Evolutionary conservation across 2,888 invertebrate species (phyloP), one percentile per base, ranked within the genome.

Genomic region (Camptogramma bilineatum): DNA sequence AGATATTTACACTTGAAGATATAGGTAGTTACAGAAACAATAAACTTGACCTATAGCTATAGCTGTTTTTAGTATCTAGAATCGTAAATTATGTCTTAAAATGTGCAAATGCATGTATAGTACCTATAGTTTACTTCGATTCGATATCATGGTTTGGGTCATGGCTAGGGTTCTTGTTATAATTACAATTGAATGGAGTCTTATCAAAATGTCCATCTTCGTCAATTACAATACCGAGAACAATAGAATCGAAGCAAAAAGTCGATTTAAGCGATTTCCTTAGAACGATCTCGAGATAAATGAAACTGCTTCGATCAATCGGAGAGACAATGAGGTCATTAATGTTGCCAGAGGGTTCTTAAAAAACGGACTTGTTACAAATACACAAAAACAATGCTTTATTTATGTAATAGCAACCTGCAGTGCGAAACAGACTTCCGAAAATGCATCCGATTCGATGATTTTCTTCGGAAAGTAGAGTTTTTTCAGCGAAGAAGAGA

Each of bases 211-310:
- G 71, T 70, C 72, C 70, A 77, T 79, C 81, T 78, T 69, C 69
- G 76, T 73, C 77, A 78, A 80, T 79, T 72, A 73, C 69, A 69
- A 75, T 73, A 67, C 68, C 51, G 66, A 74, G 78, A 84, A 86
- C 83, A 85, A 86, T 81, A 73, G 80, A 61, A 50, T 74, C 70
- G 64, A 73, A 76, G 76, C 74, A 80, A 81, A 80, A 79, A 75
- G 68, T 77, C 76, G 72, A 81, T 82, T 80, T 72, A 69, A 77
- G 4, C 57, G 52, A 54, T 62, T 61, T 64, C 57, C 65, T 64
- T 57, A 56, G 66, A 73, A 73, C 72, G 63, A 77, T 76, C 74
- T 17, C 8, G 13, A 53, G 65, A 62, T 66, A 58, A 64, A 52
- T 61, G 13, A 21, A 54, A 54, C 57, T 65, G 57, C 28, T 54